Evolutionary conservation across 2,797 vertebrate species (phyloP), one percentile per base, ranked within the genome.

Genomic region (Tadarida brasiliensis): DNA sequence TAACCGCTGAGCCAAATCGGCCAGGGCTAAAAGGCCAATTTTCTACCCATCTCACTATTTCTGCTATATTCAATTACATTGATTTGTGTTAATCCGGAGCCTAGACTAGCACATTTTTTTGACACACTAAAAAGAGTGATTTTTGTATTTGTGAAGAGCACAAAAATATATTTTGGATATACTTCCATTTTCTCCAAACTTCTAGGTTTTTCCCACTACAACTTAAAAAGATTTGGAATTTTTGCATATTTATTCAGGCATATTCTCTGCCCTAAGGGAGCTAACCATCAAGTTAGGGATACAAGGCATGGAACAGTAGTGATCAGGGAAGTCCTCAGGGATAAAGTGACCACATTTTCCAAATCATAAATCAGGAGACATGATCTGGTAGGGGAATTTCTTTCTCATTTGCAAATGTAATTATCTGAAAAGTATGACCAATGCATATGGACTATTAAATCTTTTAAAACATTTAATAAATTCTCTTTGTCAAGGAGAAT

Each of bases 171-270:
- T 68, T n/a, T 91, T 82, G n/a, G 80, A 39, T 83, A 15, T 71
- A 71, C 70, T 93, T 89, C 33, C 39, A 87, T 90, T 81, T 90
- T 78, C 47, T 70, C 54, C 68, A 92, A 59, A 90, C 49, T 54
- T 80, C 49, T 81, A 51, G 59, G n/a, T 54, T 54, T 82, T 26
- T 5, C 39, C 44, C 22, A 74, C 3, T 4, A 54, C 33, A 51
- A 57, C 28, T 94, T 93, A 35, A 92, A 82, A 89, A 73, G 26
- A 84, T 78, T 61, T 78, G 56, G 63, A 90, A 96, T 39, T 71
- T 90, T 67, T 59, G 33, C 56, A 15, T 63, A 59, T 83, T 80
- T 78, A 33, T 51, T 70, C 87, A 94, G 59, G 39, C 39, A 54
- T 68, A 24, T 39, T 90, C 68, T 95, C 56, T 82, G 28, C 30